phyloP scores from a whole-genome alignment of 1,140 invertebrate species.

The Drosophila trapezifrons region DNA sequence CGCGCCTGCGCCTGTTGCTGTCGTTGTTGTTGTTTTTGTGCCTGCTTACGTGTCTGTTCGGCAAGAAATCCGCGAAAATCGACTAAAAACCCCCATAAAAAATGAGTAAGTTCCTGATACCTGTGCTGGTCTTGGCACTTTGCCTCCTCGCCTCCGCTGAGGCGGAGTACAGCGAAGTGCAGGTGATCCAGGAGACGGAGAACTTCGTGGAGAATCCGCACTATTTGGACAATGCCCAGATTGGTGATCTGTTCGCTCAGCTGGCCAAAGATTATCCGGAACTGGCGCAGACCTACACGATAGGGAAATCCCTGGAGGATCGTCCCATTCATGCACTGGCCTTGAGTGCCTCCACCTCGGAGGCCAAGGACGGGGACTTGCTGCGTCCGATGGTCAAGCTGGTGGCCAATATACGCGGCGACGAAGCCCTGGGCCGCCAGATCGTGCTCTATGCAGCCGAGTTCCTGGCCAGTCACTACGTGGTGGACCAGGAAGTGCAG shows the following conservation, averaged over 20 bases:
- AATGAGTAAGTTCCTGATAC: slow-evolving; percentile 5
- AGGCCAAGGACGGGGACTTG: slow-evolving; percentile 52
- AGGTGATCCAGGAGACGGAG: slow-evolving; percentile 50
- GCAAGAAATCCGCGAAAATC: not conserved
- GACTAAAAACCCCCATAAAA: not conserved
- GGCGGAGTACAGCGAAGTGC: slow-evolving; percentile 34
- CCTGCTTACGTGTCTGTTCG: slow-evolving; percentile 31
- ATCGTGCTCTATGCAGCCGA: slow-evolving; percentile 93
- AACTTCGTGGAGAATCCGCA: slow-evolving; percentile 59
- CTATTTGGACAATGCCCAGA: slow-evolving; percentile 67
- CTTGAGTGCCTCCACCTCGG: slow-evolving; percentile 44
- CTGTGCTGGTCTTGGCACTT: slow-evolving; percentile 6
- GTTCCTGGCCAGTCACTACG: slow-evolving; percentile 92
- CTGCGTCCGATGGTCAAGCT: slow-evolving; percentile 95
- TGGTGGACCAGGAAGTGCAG: slow-evolving; percentile 87
- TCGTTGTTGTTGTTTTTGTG: not conserved
- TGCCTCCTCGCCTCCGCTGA: slow-evolving; percentile 4
- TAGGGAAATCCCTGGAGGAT: slow-evolving; percentile 91
- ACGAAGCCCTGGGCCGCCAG: slow-evolving; percentile 96
- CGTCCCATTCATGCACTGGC: slow-evolving; percentile 90
- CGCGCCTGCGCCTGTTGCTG: slow-evolving; percentile 19
- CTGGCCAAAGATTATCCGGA: slow-evolving; percentile 79
- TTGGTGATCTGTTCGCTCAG: slow-evolving; percentile 61
- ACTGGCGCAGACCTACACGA: slow-evolving; percentile 89
- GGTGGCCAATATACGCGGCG: slow-evolving; percentile 99